Percentiles rank a stretch among this genome's conserved stretches.
Conservation (phyloP, 2,113 vertebrate species). For the Felis chaus region DNA sequence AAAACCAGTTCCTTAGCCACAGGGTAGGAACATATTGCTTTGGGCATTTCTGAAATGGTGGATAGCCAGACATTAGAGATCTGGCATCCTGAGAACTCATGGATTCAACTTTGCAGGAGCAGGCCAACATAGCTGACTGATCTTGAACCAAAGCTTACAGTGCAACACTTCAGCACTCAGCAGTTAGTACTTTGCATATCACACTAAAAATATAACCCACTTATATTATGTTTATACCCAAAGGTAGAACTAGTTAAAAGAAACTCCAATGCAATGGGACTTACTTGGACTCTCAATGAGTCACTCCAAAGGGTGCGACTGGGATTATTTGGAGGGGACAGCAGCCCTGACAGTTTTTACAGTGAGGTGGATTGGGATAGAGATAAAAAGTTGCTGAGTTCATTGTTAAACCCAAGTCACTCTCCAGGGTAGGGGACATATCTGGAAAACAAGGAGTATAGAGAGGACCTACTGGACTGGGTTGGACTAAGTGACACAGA, state of each 20-base stretch:
- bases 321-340: background rate
- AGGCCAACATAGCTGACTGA: background rate
- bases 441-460: constrained; percentile 6
- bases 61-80: constrained; percentile 5
- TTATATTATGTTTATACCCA: background rate
- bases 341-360: background rate
- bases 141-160: constrained; percentile 36
- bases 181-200: constrained; percentile 16
- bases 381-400: constrained; percentile 16
- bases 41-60: constrained; percentile 31
- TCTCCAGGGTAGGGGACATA: background rate
- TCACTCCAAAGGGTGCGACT: constrained; percentile 15
- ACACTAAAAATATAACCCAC: background rate
- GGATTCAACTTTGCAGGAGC: background rate
- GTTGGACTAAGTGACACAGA: background rate
- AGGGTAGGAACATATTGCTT: background rate
- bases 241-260: constrained; percentile 23
- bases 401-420: constrained; percentile 28
- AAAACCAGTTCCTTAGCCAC: background rate
- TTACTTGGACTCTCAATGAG: constrained; percentile 19
- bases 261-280: background rate
- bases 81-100: constrained; percentile 31
- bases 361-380: background rate
- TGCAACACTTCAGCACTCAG: background rate
- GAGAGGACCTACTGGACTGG: background rate